phyloP scores from a whole-genome alignment of 1,140 invertebrate genomes.

The Melanaphis sacchari region DNA sequence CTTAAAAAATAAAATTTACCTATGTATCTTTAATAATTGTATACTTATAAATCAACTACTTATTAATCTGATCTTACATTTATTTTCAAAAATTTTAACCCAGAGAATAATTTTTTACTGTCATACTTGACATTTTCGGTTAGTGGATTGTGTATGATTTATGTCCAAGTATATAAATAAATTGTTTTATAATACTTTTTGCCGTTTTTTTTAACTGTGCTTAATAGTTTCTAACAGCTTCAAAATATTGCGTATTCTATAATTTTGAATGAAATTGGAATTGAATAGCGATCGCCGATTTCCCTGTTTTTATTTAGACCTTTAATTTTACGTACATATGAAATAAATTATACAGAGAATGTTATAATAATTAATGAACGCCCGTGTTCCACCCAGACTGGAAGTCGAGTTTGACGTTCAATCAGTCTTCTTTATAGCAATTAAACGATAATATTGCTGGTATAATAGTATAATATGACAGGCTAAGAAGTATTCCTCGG shows the following conservation, averaged over 20 bases:
- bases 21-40: too few species aligned
- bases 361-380: background rate
- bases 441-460: constrained; percentile 7
- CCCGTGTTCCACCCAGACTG: background rate
- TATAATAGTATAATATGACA: background rate
- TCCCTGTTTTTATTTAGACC: background rate
- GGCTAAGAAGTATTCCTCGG: background rate
- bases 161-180: too few species aligned
- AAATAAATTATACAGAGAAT: background rate
- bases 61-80: too few species aligned
- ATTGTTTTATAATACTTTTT: too few species aligned
- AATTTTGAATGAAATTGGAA: background rate
- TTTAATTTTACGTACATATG: background rate
- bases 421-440: background rate
- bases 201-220: too few species aligned
- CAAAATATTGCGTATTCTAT: background rate
- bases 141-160: too few species aligned
- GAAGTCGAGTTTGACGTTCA: background rate
- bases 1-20: too few species aligned
- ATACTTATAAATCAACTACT: too few species aligned
- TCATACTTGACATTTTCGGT: too few species aligned
- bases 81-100: too few species aligned
- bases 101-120: too few species aligned
- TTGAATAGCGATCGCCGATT: background rate
- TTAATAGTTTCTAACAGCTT: background rate